Percentiles rank a stretch among this genome's conserved stretches.
Conservation (phyloP, 2,888 invertebrate species). For the Chrysina gloriosa region DNA sequence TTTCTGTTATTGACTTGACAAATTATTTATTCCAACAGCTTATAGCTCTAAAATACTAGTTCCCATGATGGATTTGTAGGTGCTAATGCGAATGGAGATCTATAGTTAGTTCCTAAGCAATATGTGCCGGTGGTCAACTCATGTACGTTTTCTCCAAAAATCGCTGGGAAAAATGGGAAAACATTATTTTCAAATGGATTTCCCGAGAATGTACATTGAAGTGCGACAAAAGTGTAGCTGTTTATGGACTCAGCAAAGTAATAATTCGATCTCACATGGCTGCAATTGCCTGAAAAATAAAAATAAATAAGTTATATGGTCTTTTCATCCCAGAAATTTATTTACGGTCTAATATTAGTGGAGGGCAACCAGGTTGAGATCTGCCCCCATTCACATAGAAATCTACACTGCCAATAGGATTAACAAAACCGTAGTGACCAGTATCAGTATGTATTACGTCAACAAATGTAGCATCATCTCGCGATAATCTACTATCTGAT, state of each 20-base stretch:
- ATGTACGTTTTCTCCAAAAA: constrained; percentile 53
- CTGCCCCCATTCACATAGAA: constrained; percentile 71
- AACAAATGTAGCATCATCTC: constrained; percentile 69
- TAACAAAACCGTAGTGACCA: constrained; percentile 65
- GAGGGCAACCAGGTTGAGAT: constrained; percentile 68
- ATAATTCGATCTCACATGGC: constrained; percentile 64
- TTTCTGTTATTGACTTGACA: too few relatives aligned
- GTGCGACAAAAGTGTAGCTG: constrained; percentile 59
- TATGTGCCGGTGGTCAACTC: too few relatives aligned
- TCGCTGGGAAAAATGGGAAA: constrained; percentile 43
- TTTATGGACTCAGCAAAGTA: constrained; percentile 66
- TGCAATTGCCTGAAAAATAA: constrained; percentile 60
- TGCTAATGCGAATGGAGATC: too few relatives aligned
- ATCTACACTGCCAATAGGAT: constrained; percentile 65
- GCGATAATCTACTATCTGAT: constrained; percentile 66
- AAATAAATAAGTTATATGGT: not conserved
- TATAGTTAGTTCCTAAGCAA: too few relatives aligned
- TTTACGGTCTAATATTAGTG: not conserved
- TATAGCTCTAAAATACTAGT: too few relatives aligned
- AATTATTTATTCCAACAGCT: too few relatives aligned
- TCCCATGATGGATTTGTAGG: too few relatives aligned
- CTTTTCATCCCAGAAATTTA: not conserved
- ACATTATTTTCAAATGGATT: constrained; percentile 57
- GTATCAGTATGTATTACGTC: constrained; percentile 73
- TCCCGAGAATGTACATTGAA: constrained; percentile 60